These are phyloP conservation scores for Dendroctonus valens DNA, from an alignment of 1,140 invertebrate species.

Conservation along the genomic window DNA sequence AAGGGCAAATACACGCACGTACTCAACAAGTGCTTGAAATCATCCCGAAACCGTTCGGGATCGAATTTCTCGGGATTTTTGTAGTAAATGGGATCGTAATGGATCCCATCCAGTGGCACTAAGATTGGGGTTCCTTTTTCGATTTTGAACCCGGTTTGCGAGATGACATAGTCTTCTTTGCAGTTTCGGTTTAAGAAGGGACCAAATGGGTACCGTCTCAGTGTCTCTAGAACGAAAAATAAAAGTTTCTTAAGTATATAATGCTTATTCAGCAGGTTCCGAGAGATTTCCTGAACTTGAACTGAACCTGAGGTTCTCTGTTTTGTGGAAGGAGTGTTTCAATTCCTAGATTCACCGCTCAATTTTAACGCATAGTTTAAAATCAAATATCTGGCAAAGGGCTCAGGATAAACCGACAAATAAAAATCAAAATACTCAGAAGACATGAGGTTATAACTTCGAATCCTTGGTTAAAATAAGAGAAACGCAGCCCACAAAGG, in stretches of 20 bases:
- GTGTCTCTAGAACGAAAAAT: constrained; percentile 39
- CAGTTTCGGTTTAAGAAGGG: constrained; percentile 56
- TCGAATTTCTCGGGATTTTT: constrained; percentile 64
- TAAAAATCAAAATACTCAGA: too few species aligned
- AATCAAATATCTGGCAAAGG: too few species aligned
- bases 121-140: constrained; percentile 47
- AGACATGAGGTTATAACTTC: too few species aligned
- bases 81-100: constrained; percentile 54
- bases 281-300: neutral
- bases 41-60: constrained; percentile 62
- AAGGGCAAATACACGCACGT: constrained; percentile 57
- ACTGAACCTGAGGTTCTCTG: neutral
- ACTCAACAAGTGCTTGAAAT: constrained; percentile 23
- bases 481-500: too few species aligned
- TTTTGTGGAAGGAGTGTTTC: neutral
- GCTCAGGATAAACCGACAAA: too few species aligned
- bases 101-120: constrained; percentile 49
- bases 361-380: too few species aligned
- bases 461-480: too few species aligned
- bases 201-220: constrained; percentile 59
- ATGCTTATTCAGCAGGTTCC: neutral
- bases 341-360: neutral
- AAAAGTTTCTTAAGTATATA: neutral
- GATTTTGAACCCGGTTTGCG: constrained; percentile 45
- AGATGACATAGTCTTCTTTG: constrained; percentile 46